Conservation (phyloP, 2,113 vertebrate genomes). For the Marmota flaviventris region DNA sequence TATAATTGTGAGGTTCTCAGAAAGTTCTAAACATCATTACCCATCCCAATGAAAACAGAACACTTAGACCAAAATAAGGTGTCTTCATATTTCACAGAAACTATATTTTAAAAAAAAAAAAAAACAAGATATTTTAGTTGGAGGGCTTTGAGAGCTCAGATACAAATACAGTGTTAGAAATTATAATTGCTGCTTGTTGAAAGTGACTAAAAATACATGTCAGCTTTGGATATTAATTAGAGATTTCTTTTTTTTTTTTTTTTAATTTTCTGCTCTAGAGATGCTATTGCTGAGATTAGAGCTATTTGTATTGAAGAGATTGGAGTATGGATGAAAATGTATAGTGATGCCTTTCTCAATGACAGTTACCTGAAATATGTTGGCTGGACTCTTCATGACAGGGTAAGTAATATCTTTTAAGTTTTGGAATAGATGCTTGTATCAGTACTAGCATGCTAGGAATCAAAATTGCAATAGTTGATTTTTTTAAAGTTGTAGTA, state of each 20-base stretch:
- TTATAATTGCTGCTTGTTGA: background rate
- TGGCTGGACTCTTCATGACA: constrained; percentile 98
- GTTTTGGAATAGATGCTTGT: background rate
- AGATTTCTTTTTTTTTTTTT: background rate
- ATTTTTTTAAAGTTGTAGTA: background rate
- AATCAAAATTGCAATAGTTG: background rate
- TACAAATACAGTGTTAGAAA: background rate
- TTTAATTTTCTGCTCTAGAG: constrained; percentile 85
- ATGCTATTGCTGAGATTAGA: constrained; percentile 99
- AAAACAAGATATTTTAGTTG: background rate
- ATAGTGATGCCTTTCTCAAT: constrained; percentile 99
- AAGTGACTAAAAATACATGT: constrained; percentile 24
- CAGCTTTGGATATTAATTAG: constrained; percentile 48
- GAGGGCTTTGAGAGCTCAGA: background rate
- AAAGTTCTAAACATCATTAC: constrained; percentile 12
- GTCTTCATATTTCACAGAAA: background rate
- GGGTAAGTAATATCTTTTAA: constrained; percentile 89
- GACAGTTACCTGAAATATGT: constrained; percentile 99
- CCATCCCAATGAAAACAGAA: background rate
- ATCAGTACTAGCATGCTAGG: background rate
- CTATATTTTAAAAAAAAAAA: background rate
- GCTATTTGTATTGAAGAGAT: constrained; percentile 99
- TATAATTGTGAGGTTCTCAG: background rate
- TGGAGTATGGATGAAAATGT: constrained; percentile 99
- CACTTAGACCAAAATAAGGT: background rate